Evolutionary conservation across 2,113 vertebrate species (phyloP), one percentile per base, ranked within the genome.

Genomic region (Hypanus sabinus): DNA sequence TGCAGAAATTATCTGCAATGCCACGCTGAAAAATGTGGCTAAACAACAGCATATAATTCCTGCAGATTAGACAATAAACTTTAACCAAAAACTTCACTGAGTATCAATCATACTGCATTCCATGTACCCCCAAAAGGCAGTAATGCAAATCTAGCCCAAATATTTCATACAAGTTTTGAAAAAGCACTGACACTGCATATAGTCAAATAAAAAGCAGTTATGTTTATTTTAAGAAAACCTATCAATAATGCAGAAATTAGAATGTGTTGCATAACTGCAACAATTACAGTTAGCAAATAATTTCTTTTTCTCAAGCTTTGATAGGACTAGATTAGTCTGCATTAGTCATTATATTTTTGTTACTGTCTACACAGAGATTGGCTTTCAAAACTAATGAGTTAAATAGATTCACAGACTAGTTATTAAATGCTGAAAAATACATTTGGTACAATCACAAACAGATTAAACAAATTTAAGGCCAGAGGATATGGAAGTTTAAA

Each of bases 11-110:
- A 3, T 70, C 57, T 73, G 60, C 14, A 20, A 90, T 90, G 65
- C 20, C 38, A 55, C 8, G 71, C 91, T 7, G 38, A 22, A 93
- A 93, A 93, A 93, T 46, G 68, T 93, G 70, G 68, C 73, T 30
- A 75, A 36, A 55, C 22, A 92, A 36, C 55, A 9, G 36, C 65
- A 73, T 46, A 24, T 73, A 70, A n/a, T n/a, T 73, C 22, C 36
- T 73, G 33, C 11, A 75, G 14, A 71, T 92, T 70, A 71, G 70
- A 92, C 68, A 71, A n/a, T 90, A 70, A 8, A 62, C 22, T 93
- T 55, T 71, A 71, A 91, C 65, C 38, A 93, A 93, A 71, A 93
- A 46, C 22, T 73, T 73, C 91, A 93, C 38, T 12, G 70, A 70
- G 36, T 24, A 22, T 93, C 68, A 73, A 46, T 55, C 70, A 33